These are phyloP conservation scores for Esox niger DNA, from an alignment of 2,113 vertebrate species.

Conservation along the genomic window DNA sequence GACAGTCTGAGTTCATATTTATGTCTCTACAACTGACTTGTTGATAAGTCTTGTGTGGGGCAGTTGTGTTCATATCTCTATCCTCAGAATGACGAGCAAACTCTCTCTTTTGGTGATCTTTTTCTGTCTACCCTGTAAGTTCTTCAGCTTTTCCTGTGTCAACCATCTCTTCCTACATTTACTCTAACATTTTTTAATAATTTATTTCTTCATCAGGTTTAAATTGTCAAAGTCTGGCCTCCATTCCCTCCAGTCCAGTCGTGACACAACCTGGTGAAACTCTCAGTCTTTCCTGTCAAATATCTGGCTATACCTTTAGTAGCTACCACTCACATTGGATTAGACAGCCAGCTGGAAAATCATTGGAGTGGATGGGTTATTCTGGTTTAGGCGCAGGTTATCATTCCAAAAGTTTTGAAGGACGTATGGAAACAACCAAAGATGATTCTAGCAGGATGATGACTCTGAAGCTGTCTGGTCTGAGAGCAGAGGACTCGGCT, in stretches of 20 bases:
- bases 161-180: constrained; percentile 9
- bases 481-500: constrained; percentile 31
- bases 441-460: constrained; percentile 29
- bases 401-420: constrained; percentile 11
- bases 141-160: not conserved
- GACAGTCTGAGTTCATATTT: constrained; percentile 14
- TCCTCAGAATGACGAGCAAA: constrained; percentile 5
- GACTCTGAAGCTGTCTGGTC: constrained; percentile 25
- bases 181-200: not conserved
- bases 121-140: constrained; percentile 15
- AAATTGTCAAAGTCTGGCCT: constrained; percentile 15
- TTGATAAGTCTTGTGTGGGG: not conserved
- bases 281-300: constrained; percentile 26
- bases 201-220: constrained; percentile 13
- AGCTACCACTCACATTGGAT: constrained; percentile 12
- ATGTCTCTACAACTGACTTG: too few relatives aligned
- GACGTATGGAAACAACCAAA: constrained; percentile 20
- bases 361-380: constrained; percentile 23
- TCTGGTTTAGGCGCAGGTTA: not conserved
- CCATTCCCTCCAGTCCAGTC: constrained; percentile 25
- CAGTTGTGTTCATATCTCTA: constrained; percentile 2
- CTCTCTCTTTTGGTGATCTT: constrained; percentile 15
- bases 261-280: constrained; percentile 16
- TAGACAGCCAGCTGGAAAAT: constrained; percentile 17
- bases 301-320: constrained; percentile 12